phyloP scores from a whole-genome alignment of 2,113 vertebrate species.

The Alligator mississippiensis region DNA sequence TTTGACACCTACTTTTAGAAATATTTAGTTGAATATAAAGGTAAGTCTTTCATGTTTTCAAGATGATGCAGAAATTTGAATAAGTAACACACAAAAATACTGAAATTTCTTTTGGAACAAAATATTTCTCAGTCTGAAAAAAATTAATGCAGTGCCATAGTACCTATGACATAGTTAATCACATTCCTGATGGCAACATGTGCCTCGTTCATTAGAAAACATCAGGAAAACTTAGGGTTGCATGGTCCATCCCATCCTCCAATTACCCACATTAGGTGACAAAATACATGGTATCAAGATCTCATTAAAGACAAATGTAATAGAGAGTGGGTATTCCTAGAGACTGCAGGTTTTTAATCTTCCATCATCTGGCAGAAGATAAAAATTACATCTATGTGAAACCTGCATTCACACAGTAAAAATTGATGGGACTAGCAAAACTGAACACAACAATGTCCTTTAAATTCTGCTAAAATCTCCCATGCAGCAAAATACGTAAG shows the following conservation, averaged over 20 bases:
- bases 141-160: slow-evolving; percentile 54
- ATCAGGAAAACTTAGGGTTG: slow-evolving; percentile 9
- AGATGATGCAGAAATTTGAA: neutral
- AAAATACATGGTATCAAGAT: neutral
- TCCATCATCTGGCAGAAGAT: neutral
- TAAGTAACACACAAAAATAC: slow-evolving; percentile 24
- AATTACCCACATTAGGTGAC: neutral
- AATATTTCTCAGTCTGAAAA: slow-evolving; percentile 36
- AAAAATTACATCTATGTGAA: slow-evolving; percentile 8
- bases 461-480: neutral
- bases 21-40: neutral
- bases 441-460: neutral
- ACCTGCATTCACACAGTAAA: neutral
- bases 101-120: slow-evolving; percentile 47
- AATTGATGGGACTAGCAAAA: neutral
- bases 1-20: slow-evolving; percentile 35
- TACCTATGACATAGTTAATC: neutral
- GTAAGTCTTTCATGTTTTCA: slow-evolving; percentile 40
- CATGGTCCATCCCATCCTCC: neutral
- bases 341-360: slow-evolving; percentile 10
- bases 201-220: neutral
- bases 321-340: neutral
- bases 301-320: slow-evolving; percentile 13
- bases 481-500: neutral
- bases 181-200: neutral